phyloP scores from a whole-genome alignment of 2,797 vertebrate species.

The Zalophus californianus region DNA sequence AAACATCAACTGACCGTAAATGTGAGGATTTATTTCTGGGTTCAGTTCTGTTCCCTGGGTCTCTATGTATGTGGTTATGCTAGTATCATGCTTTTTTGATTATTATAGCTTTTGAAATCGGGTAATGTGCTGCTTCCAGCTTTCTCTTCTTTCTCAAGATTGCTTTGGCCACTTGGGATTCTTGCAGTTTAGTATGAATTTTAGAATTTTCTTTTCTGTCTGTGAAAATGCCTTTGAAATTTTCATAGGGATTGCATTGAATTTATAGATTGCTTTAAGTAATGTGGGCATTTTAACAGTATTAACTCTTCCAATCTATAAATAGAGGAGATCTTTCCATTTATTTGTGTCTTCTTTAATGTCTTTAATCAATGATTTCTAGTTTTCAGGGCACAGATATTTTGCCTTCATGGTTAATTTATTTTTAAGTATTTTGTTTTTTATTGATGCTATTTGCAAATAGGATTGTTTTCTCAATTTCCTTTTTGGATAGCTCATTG shows the following conservation, averaged over 20 bases:
- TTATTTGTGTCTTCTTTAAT: background rate
- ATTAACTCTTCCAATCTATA: background rate
- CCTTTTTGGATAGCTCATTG: background rate
- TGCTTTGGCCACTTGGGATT: background rate
- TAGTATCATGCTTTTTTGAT: background rate
- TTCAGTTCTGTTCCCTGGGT: background rate
- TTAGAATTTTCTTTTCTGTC: background rate
- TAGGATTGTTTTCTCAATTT: background rate
- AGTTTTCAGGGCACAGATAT: background rate
- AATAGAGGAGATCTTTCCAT: background rate
- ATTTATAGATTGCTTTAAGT: background rate
- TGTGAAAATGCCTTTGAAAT: background rate
- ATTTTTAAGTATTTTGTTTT: background rate
- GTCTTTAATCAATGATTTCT: background rate
- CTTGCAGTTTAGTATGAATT: background rate
- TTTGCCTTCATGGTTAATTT: background rate
- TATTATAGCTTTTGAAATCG: background rate
- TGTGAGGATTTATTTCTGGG: background rate
- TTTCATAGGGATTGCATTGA: background rate
- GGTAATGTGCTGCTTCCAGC: background rate
- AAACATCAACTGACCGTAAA: background rate
- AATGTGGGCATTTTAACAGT: background rate
- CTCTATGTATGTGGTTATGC: background rate
- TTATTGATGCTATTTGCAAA: background rate
- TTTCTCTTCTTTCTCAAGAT: background rate